Evolutionary conservation across 2,888 invertebrate genomes (phyloP).

Genomic region (Epinotia demarniana): DNA sequence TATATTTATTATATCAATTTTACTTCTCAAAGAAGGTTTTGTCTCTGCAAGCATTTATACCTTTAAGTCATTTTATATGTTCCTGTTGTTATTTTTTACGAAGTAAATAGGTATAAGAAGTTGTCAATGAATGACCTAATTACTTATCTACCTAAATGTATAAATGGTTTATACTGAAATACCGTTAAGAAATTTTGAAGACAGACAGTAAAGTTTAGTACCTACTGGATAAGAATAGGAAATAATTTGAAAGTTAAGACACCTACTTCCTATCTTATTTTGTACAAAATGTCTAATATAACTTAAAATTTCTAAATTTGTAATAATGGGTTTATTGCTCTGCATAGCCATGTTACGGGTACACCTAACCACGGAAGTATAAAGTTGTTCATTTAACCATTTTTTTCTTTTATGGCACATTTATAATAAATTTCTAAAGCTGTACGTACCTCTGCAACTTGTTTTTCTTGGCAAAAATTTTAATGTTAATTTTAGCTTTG

Average conservation of each 20-base stretch:
- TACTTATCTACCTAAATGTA: not conserved
- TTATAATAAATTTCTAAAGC: not conserved
- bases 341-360: no score
- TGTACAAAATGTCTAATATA: not conserved
- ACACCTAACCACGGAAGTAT: not conserved
- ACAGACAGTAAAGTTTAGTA: slow-evolving; percentile 4
- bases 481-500: not conserved
- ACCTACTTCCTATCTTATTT: slow-evolving; percentile 2
- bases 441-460: not conserved
- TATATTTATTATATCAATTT: slow-evolving; percentile 8
- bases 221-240: slow-evolving; percentile 1
- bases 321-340: no score
- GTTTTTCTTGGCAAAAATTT: not conserved
- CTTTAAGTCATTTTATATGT: slow-evolving; percentile 13
- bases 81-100: slow-evolving; percentile 20
- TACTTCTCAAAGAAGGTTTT: slow-evolving; percentile 27
- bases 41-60: slow-evolving; percentile 7
- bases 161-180: slow-evolving; percentile 14
- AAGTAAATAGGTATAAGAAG: not conserved
- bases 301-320: no score
- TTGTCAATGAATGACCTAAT: not conserved
- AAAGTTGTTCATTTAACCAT: not conserved
- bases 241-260: slow-evolving; percentile 4
- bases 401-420: not conserved
- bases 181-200: slow-evolving; percentile 12